phyloP scores from a whole-genome alignment of 1,140 invertebrate genomes.

The Temnothorax curvispinosus region DNA sequence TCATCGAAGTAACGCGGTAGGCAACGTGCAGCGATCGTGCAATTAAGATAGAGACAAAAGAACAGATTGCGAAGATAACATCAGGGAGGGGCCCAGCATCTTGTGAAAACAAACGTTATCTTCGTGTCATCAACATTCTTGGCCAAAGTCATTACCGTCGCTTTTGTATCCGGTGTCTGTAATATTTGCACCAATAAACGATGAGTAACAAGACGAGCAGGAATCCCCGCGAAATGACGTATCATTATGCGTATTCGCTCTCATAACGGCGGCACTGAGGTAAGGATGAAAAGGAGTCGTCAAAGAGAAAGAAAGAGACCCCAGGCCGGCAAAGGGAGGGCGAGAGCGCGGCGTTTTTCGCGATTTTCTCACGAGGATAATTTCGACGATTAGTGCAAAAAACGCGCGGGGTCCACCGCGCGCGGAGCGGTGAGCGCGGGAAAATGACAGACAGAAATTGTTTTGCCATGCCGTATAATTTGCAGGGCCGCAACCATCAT shows the following conservation, averaged over 20 bases:
- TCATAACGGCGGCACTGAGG: constrained; percentile 53
- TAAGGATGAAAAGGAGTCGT: constrained; percentile 55
- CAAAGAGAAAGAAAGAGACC: constrained; percentile 44
- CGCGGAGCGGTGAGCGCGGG: constrained; percentile 62
- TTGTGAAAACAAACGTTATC: constrained; percentile 64
- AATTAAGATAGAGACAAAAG: constrained; percentile 55
- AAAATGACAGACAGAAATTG: constrained; percentile 80
- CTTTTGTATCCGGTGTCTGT: constrained; percentile 67
- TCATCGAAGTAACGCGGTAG: neutral
- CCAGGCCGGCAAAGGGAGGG: constrained; percentile 21
- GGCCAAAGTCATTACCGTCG: constrained; percentile 64
- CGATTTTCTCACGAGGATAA: constrained; percentile 81
- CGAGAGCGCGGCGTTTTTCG: constrained; percentile 73
- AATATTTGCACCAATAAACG: constrained; percentile 73
- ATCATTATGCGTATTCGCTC: constrained; percentile 71
- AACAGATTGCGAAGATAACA: constrained; percentile 55
- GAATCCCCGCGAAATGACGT: constrained; percentile 74
- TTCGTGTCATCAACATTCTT: constrained; percentile 67
- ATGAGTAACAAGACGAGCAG: constrained; percentile 72
- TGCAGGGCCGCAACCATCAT: constrained; percentile 80
- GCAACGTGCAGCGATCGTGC: constrained; percentile 32
- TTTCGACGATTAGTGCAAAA: constrained; percentile 78
- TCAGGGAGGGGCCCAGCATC: constrained; percentile 7
- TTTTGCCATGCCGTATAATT: constrained; percentile 82
- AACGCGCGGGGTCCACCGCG: constrained; percentile 59